Evolutionary conservation across 2,797 vertebrate species (phyloP), one percentile per base, ranked within the genome.

Genomic region (Odontamblyopus rebecca): DNA sequence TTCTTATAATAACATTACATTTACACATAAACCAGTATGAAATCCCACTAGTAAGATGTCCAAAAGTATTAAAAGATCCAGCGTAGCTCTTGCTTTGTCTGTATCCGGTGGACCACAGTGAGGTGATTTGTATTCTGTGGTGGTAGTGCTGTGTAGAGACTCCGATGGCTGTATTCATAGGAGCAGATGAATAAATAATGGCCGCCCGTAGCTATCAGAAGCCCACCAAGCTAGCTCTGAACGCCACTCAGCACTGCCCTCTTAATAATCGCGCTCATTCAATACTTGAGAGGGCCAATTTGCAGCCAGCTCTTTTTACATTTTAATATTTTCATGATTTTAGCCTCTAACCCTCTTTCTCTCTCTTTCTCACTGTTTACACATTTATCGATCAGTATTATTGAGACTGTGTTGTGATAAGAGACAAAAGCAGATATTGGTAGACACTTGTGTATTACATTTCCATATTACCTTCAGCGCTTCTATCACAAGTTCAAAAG

Each of bases 211-310:
- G 87, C 84, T 85, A 82, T 88, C 79, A 83, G 81, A 82, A 85
- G 80, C 83, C 79, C 77, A 80, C 73, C 84, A 80, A 67, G 64
- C 69, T 74, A 74, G 71, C 77, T 87, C 73, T 81, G 78, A 83
- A 78, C 82, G 82, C 69, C 83, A 86, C 88, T 89, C 60, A 85
- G 81, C 85, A 80, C 75, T 82, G 85, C 76, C 82, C 56, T 74
- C 74, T 89, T 87, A 89, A 88, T 91, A 88, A 86, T 74, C 75
- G 70, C 81, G 89, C 83, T 81, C 83, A 91, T 91, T 88, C 82
- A 71, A 83, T 84, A 83, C 85, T 83, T 81, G 74, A 91, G 81
- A 83, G 82, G 81, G 83, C 67, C 71, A 75, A 26, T 81, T 81
- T 78, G 65, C 75, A 71, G 60, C 16, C 57, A 76, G 69, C 23